Evolutionary conservation across 37 sponge, comb jelly and placozoan species (phyloP), one percentile per base, ranked within the genome.

Genomic region (Beroe forskalii): DNA sequence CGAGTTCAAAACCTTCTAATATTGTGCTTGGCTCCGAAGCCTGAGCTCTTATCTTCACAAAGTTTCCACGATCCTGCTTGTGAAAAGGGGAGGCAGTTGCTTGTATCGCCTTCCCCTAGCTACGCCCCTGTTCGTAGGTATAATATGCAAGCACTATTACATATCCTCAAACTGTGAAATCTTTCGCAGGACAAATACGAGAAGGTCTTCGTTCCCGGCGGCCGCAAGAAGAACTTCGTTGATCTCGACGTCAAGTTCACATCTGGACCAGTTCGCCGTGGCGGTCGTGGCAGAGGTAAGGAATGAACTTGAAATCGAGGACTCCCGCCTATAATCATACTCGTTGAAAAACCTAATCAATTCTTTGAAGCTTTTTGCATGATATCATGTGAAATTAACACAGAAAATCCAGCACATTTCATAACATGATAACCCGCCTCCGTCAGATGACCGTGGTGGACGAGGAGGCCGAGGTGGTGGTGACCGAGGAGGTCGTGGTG

Each of bases 231-330:
- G 75, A 72, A 72, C 40, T 8, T 72, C 6, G 75, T 72, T 30
- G 75, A 32, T 32, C 20, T 72, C 38, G 75, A 72, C 35, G 75
- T 72, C 75, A 72, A 72, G 75, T 72, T 72, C 40, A n/a, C n/a
- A n/a, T 32, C 75, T 39, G 35, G 35, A 36, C 38, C 38, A 3
- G 12, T 39, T 20, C 35, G 75, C 4, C 75, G 75, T 38, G 75
- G 75, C 19, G 75, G 75, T 9, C 4, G 75, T 36, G 75, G 75
- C 4, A 32, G 75, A 72, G 75, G 75, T 72, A 35, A 72, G 75
- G 20, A 25, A n/a, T n/a, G n/a, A n/a, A n/a, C n/a, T n/a, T n/a
- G n/a, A n/a, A n/a, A n/a, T n/a, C n/a, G n/a, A n/a, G n/a, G n/a
- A n/a, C n/a, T n/a, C n/a, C n/a, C n/a, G n/a, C n/a, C n/a, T n/a